phyloP scores from a whole-genome alignment of 2,113 vertebrate genomes.

The Osmerus eperlanus region DNA sequence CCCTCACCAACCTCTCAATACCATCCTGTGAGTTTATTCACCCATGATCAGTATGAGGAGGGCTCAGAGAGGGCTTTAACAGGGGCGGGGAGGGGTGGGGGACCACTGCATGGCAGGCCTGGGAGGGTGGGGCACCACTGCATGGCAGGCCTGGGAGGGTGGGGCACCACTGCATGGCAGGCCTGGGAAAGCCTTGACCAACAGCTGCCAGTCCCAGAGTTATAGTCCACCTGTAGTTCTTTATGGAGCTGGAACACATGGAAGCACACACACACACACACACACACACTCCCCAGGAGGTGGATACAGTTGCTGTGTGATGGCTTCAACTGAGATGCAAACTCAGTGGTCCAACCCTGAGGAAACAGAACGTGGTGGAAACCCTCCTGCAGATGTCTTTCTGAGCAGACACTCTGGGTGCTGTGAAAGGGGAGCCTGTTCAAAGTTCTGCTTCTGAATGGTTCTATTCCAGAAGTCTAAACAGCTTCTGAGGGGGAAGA shows the following conservation, averaged over 20 bases:
- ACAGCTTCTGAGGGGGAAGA: slow-evolving; percentile 11
- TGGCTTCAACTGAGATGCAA: background rate
- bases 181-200: background rate
- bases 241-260: background rate
- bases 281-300: background rate
- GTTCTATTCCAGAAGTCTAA: background rate
- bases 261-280: too few species aligned
- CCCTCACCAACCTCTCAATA: too few species aligned
- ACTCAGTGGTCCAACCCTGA: too few species aligned
- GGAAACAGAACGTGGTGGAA: too few species aligned
- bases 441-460: too few species aligned
- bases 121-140: too few species aligned
- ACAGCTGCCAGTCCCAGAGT: background rate
- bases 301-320: background rate
- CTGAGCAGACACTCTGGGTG: too few species aligned
- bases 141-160: background rate
- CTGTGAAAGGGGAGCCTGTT: too few species aligned
- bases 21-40: background rate
- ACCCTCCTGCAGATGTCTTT: too few species aligned
- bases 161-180: background rate
- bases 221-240: background rate
- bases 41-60: background rate
- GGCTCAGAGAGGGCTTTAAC: too few species aligned
- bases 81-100: background rate
- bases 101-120: too few species aligned